Base-by-base conservation (phyloP, 2,797 vertebrate species). In the Dipus sagitta region DNA sequence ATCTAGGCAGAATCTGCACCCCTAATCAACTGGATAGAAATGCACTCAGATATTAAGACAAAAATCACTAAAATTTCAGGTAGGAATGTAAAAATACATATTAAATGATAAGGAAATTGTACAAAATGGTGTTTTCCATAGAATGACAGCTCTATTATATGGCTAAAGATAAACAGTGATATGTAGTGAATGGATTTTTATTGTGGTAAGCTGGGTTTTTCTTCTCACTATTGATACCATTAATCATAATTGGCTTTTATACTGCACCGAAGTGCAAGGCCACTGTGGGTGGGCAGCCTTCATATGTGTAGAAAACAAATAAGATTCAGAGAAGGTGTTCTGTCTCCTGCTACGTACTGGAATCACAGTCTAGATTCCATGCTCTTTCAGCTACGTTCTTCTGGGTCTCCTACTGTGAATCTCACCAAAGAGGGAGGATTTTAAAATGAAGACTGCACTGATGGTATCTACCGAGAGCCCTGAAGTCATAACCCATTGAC, bases 371-470 rank as follows among this genome's bases (percentile, higher is more conserved):
- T 47, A 5, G 8, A 3, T 23, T 1, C 70, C 28, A 26, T 0
- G 28, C 5, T 75, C 6, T 75, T 82, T 65, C 67, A 79, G 0
- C 32, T 17, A 20, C 4, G 26, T 18, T 1, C 0, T n/a, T 5
- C 58, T 42, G 8, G 2, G 0, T 65, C 28, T 82, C 28, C 1
- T 5, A 3, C 47, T 74, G 18, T 30, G 24, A 81, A 34, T 26
- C 0, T 81, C 80, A 77, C 68, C 52, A 54, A 54, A 88, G 54
- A 52, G 26, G 26, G 54, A 92, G 15, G 62, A 26, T 26, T 58
- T 47, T 62, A 60, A 90, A 71, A 58, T 76, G 2, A 4, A 8
- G 60, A 91, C 64, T 95, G 47, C 38, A 24, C 60, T 67, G 62
- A 28, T 3, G 20, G 58, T 1, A 4, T 78, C 58, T 38, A 13